Evolutionary conservation across 2,797 vertebrate species (phyloP).

Genomic region (Telmatherina bonti): DNA sequence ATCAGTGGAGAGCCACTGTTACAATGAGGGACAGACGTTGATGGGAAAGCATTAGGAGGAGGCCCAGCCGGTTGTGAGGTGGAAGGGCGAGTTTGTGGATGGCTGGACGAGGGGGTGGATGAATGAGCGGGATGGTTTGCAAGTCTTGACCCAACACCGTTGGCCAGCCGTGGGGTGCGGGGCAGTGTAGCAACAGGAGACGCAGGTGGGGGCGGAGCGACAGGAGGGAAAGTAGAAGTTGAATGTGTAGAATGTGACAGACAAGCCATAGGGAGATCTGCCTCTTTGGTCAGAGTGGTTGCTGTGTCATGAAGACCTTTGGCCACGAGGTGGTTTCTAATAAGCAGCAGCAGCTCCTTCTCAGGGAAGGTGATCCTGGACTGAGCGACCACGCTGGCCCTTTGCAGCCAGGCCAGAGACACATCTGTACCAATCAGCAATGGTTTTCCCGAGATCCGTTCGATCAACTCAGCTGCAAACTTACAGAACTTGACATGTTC

Average conservation of each 20-base stretch:
- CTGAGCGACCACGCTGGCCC: constrained; percentile 97
- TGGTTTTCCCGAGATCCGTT: constrained; percentile 96
- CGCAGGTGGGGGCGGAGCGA: constrained; percentile 79
- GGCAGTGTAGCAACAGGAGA: constrained; percentile 89
- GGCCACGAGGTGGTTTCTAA: constrained; percentile 96
- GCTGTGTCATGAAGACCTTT: constrained; percentile 96
- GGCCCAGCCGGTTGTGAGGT: constrained; percentile 82
- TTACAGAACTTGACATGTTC: constrained; percentile 99
- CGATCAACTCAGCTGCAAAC: constrained; percentile 95
- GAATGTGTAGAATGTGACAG: constrained; percentile 89
- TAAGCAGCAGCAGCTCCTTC: constrained; percentile 96
- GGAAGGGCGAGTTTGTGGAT: constrained; percentile 85
- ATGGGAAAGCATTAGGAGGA: constrained; percentile 69
- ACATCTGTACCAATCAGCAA: constrained; percentile 95
- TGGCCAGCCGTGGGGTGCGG: constrained; percentile 93
- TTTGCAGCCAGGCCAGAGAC: constrained; percentile 94
- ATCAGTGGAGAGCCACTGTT: constrained; percentile 88
- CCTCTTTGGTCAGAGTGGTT: constrained; percentile 92
- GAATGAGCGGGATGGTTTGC: constrained; percentile 83
- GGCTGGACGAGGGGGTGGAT: constrained; percentile 80
- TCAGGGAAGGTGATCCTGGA: constrained; percentile 96
- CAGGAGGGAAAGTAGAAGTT: constrained; percentile 86
- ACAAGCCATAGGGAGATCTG: constrained; percentile 94
- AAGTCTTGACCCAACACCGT: constrained; percentile 89
- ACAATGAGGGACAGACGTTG: constrained; percentile 77